Evolutionary conservation across 2,888 invertebrate genomes (phyloP).

Genomic region (Archaeoteleia sp.): DNA sequence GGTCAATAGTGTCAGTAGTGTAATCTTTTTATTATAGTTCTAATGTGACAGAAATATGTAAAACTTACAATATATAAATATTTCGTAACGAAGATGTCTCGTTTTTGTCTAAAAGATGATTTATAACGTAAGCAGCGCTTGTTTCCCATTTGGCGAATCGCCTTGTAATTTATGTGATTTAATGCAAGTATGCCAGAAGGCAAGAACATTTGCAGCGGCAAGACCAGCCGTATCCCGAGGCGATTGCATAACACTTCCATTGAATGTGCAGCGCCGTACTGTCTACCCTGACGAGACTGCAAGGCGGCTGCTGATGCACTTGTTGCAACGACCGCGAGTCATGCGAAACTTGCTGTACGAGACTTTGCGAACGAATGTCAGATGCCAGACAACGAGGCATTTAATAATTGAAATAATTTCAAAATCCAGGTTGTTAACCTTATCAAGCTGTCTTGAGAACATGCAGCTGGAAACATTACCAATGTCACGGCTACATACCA

Average conservation of each 20-base stretch:
- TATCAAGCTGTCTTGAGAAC: background rate
- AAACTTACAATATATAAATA: no score
- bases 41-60: no score
- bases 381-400: background rate
- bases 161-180: slow-evolving; percentile 24
- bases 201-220: slow-evolving; percentile 20
- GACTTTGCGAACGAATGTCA: slow-evolving; percentile 18
- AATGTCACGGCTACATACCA: no score
- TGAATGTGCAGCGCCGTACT: slow-evolving; percentile 66
- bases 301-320: slow-evolving; percentile 66
- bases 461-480: no score
- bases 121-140: no score
- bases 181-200: slow-evolving; percentile 13
- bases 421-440: no score
- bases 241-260: slow-evolving; percentile 51
- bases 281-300: slow-evolving; percentile 72
- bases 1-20: no score
- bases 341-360: slow-evolving; percentile 35
- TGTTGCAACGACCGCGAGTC: slow-evolving; percentile 60
- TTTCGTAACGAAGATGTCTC: no score
- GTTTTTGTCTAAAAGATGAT: no score
- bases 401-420: background rate
- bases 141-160: background rate
- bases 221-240: slow-evolving; percentile 29
- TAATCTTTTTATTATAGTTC: no score